A percentile compares a stretch with the other conserved stretches of the same genome.
Conservation (phyloP, 1,140 invertebrate genomes). For the Trinorchestia longiramus region DNA sequence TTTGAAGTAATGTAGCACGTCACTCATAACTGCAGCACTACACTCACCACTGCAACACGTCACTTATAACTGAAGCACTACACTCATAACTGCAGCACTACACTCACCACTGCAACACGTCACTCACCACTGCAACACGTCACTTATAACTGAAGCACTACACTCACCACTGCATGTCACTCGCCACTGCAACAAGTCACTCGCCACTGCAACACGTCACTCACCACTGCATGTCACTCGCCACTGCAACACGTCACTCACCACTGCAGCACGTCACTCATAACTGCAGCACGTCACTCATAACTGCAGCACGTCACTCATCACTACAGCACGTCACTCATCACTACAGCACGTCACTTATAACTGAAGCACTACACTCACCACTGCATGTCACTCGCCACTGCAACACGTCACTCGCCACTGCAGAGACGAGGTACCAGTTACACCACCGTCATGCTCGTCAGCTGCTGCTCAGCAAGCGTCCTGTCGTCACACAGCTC, state of each 20-base stretch:
- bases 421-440: not conserved
- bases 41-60: too few relatives aligned
- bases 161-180: not conserved
- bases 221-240: too few relatives aligned
- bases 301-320: not conserved
- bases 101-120: not conserved
- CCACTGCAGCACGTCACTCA: too few relatives aligned
- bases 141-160: not conserved
- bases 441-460: not conserved
- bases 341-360: not conserved
- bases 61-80: too few relatives aligned
- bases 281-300: too few relatives aligned
- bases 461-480: not conserved
- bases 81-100: not conserved
- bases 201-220: too few relatives aligned
- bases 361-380: not conserved
- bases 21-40: too few relatives aligned
- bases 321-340: not conserved
- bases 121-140: not conserved
- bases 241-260: too few relatives aligned
- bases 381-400: slow-evolving; percentile 5
- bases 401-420: not conserved
- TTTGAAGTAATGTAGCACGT: too few relatives aligned
- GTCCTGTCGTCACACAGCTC: not conserved
- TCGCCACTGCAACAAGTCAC: not conserved